Evolutionary conservation across 2,888 invertebrate species (phyloP), one percentile per base, ranked within the genome.

Genomic region (Anorthoa munda): DNA sequence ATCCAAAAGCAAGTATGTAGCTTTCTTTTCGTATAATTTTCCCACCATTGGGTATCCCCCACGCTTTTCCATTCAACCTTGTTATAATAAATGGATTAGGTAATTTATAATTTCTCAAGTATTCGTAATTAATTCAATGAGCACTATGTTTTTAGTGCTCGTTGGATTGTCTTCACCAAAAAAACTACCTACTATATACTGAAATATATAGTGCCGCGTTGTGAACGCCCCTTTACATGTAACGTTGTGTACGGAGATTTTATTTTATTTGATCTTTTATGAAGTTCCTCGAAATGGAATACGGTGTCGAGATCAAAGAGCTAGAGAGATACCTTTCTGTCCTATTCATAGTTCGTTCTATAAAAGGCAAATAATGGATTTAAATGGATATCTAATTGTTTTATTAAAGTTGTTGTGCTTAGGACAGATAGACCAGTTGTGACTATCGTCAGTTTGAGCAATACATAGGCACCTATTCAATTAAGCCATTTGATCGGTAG

Each of bases 241-340:
- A 45, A 50, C 48, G 48, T 12, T 50, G 56, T 75, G 45, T 73
- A 50, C 48, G 18, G 18, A 56, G 26, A 50, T 73, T 55, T 75
- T 15, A 73, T 75, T 56, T 50, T 56, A 64, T 56, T 56, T 15
- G 15, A 64, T 75, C 65, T 39, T 67, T 23, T 31, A 65, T 53
- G 21, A 66, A 64, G 48, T 58, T 58, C 18, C 45, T 12, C 45
- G 66, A 51, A 74, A 74, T 75, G 51, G 26, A 74, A 75, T 46
- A 46, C 56, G 50, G 18, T 21, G 39, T 50, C 15, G 56, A 46
- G 26, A 75, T 56, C 75, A 75, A 65, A 74, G 73, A 58, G 21
- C n/a, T n/a, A 48, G 48, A 17, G 21, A 56, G 11, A 39, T 39
- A 39, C 39, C 39, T 39, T 21, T 31, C 21, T 46, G 26, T 45